A percentile compares a stretch with the other conserved stretches of the same genome.
These are phyloP conservation scores for Ctenochaetus hawaiiensis DNA, from an alignment of 2,797 vertebrate species.

Conservation along the genomic window DNA sequence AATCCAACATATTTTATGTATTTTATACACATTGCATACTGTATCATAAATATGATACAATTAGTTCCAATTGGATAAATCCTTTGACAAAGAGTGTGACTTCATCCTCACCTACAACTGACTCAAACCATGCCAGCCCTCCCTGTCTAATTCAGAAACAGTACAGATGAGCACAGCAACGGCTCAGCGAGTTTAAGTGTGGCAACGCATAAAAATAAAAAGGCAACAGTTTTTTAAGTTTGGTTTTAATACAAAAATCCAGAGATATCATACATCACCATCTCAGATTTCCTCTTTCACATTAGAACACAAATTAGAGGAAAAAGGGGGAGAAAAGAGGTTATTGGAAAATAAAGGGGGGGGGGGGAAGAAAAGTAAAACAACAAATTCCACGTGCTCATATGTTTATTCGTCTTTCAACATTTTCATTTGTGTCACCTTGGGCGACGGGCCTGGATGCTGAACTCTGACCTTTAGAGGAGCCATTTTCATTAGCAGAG, in stretches of 20 bases:
- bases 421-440: constrained; percentile 31
- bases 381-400: constrained; percentile 50
- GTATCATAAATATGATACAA: too few relatives aligned
- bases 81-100: not conserved
- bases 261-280: constrained; percentile 85
- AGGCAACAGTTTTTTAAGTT: constrained; percentile 62
- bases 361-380: constrained; percentile 42
- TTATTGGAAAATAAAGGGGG: not conserved
- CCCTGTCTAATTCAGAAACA: not conserved
- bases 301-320: constrained; percentile 81
- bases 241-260: constrained; percentile 87
- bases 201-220: constrained; percentile 33
- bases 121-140: not conserved
- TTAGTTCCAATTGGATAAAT: not conserved
- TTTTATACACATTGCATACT: too few relatives aligned
- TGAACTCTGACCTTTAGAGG: constrained; percentile 50
- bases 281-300: constrained; percentile 83
- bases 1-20: too few relatives aligned
- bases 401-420: constrained; percentile 25
- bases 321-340: constrained; percentile 67
- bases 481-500: constrained; percentile 31
- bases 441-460: constrained; percentile 44
- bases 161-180: not conserved
- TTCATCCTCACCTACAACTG: not conserved
- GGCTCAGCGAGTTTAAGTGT: not conserved